Evolutionary conservation across 2,797 vertebrate genomes (phyloP).

Genomic region (Glossophaga mutica): DNA sequence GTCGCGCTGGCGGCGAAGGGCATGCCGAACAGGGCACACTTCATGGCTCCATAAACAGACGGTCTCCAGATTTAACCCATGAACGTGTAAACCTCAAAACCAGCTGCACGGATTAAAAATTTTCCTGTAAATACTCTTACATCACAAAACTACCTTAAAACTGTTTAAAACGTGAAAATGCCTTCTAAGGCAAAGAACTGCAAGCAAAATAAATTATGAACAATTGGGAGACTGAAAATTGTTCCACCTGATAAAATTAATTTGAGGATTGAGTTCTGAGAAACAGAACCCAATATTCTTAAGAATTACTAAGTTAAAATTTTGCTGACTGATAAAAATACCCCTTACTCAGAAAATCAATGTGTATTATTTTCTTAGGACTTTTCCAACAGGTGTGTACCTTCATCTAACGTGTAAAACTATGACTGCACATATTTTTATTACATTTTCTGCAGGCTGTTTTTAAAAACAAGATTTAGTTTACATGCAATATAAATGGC

Average conservation of each 20-base stretch:
- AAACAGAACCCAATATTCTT: neutral
- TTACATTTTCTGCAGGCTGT: neutral
- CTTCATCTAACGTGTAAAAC: neutral
- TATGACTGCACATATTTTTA: neutral
- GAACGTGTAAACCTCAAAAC: neutral
- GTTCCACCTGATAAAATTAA: neutral
- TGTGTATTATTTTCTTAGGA: slow-evolving; percentile 10
- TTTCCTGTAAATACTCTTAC: neutral
- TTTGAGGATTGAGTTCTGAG: neutral
- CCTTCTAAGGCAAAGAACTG: neutral
- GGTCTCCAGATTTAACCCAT: neutral
- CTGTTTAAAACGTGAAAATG: neutral
- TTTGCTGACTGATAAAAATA: slow-evolving; percentile 25
- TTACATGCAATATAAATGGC: neutral
- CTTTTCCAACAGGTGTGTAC: neutral
- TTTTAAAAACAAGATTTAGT: neutral
- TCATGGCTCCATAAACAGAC: neutral
- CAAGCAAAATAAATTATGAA: neutral
- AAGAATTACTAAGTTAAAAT: neutral
- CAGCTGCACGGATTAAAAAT: neutral
- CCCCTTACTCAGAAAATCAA: neutral
- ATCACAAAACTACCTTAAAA: neutral
- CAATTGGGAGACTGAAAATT: neutral
- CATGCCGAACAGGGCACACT: neutral
- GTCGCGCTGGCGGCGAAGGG: neutral